Evolutionary conservation across 2,888 invertebrate species (phyloP).

Genomic region (Embidobia sp.): DNA sequence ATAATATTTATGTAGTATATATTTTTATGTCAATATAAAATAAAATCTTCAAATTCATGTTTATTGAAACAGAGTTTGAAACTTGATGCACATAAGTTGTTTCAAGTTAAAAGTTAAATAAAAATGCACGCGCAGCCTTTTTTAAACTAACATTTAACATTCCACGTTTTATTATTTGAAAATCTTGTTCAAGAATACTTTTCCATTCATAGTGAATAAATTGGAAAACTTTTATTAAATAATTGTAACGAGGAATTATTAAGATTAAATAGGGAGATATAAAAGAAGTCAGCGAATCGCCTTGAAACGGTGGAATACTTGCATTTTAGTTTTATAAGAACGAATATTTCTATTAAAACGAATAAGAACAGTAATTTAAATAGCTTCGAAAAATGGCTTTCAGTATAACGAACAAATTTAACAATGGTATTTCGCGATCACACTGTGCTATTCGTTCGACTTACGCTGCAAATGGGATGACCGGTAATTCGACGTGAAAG

Average conservation of each 20-base stretch:
- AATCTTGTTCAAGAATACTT: slow-evolving; percentile 22
- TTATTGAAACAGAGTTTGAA: too few species aligned
- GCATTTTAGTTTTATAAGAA: slow-evolving; percentile 17
- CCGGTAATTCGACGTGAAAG: slow-evolving; percentile 31
- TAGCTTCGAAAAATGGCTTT: slow-evolving; percentile 13
- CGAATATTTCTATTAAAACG: slow-evolving; percentile 9
- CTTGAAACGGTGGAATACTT: slow-evolving; percentile 18
- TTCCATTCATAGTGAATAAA: slow-evolving; percentile 12
- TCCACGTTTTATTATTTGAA: slow-evolving; percentile 8
- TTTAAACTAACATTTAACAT: slow-evolving; percentile 26
- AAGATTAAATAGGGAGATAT: slow-evolving; percentile 25
- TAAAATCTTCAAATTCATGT: too few species aligned
- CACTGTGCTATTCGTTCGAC: slow-evolving; percentile 19
- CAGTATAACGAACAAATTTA: slow-evolving; percentile 26
- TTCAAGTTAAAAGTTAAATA: slow-evolving; percentile 9
- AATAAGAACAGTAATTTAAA: slow-evolving; percentile 27
- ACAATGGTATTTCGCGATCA: slow-evolving; percentile 11
- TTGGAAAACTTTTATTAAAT: slow-evolving; percentile 45
- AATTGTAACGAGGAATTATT: slow-evolving; percentile 41
- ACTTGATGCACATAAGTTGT: too few species aligned
- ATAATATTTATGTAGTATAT: too few species aligned
- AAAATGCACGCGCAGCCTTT: slow-evolving; percentile 7
- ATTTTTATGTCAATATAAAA: too few species aligned
- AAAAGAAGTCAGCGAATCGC: slow-evolving; percentile 11
- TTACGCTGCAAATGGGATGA: slow-evolving; percentile 17